Base-by-base conservation (phyloP, 2,888 invertebrate genomes). In the Gasteruption jaculator region DNA sequence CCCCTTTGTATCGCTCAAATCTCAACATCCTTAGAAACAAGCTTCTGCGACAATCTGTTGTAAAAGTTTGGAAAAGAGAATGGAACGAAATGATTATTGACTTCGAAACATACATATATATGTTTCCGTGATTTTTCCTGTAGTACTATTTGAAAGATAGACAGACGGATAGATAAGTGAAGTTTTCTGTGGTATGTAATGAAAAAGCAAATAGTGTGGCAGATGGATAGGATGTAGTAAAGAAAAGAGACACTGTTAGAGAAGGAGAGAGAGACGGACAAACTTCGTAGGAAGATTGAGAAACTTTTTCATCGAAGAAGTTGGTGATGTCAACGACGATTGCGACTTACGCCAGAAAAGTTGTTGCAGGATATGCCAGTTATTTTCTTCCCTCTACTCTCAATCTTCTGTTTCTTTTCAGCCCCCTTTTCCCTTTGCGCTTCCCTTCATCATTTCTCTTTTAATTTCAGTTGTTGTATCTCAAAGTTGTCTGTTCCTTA, bases 241-340 rank as follows among this genome's bases (percentile, higher is more conserved):
- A n/a, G n/a, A n/a, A n/a, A n/a, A n/a, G n/a, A n/a, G n/a, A n/a
- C n/a, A n/a, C n/a, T 19, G 22, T 41, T 18, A 30, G 22, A 22
- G 38, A 41, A 41, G 18, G 29, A 12, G 12, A 12, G 8, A 41
- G 25, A 41, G 31, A 29, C 10, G 7, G 36, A 42, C 38, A 38
- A 27, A 36, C 25, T 41, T 38, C 31, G 35, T 35, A 25, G 38
- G 22, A 48, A 53, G 54, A 60, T 60, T 52, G 57, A 47, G 52
- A 57, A 62, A 60, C 49, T 62, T 60, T 57, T 54, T 59, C 56
- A 54, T 53, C 48, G 49, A 45, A 44, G 46, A 54, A 52, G 48
- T 56, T 55, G 35, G 41, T 50, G 49, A 51, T 54, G 54, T 52
- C 52, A 50, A 47, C 45, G 15, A 49, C 52, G 56, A 57, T 56